A percentile compares a stretch with the other conserved stretches of the same genome.
Evolutionary conservation across 2,113 vertebrate genomes (phyloP).

Genomic region (Oxyruncus cristatus): DNA sequence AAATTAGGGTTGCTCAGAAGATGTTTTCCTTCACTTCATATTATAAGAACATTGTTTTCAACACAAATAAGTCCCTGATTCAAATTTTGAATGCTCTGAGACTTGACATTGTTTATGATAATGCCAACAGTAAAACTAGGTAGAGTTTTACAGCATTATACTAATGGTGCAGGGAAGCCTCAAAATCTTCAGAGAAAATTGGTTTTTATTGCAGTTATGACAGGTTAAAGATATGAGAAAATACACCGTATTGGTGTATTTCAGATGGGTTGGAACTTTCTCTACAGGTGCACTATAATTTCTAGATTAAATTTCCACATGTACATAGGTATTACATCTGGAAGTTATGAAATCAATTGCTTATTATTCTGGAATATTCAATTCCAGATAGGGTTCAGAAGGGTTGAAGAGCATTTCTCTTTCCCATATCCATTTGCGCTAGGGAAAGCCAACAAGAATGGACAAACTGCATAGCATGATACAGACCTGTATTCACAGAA

Average conservation of each 20-base stretch:
- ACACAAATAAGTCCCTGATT: background rate
- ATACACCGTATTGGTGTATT: background rate
- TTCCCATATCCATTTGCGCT: background rate
- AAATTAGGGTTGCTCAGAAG: background rate
- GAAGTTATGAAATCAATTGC: background rate
- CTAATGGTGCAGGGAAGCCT: background rate
- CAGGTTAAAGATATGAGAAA: slow-evolving; percentile 21
- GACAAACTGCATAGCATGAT: accelerated
- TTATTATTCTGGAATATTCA: background rate
- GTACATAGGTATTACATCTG: background rate
- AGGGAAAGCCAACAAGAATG: background rate
- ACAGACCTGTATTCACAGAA: background rate
- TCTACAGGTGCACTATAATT: background rate
- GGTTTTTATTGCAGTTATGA: background rate
- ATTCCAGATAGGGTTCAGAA: background rate
- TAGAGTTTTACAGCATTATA: background rate
- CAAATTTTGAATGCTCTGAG: background rate
- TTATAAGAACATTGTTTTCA: background rate
- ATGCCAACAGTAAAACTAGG: background rate
- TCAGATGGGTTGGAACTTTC: background rate
- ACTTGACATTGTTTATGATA: slow-evolving; percentile 2
- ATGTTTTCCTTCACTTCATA: background rate
- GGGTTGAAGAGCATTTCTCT: background rate
- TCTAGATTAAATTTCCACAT: background rate
- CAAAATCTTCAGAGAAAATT: background rate